Evolutionary conservation across 92 coral and sea anemone species (phyloP).

Genomic region (Palythoa caribaeorum): DNA sequence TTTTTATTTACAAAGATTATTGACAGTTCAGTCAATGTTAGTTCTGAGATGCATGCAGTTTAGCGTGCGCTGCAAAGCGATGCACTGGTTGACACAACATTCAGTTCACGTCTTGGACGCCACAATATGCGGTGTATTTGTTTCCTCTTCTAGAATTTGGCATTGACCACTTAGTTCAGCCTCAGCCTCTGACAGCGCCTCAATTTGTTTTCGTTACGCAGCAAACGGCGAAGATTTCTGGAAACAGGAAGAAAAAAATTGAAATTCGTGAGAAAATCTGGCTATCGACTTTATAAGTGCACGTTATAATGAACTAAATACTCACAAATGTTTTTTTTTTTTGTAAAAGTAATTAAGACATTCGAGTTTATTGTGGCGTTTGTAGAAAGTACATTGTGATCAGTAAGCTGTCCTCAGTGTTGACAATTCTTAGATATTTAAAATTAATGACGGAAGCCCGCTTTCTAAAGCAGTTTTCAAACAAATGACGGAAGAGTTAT

Average conservation of each 20-base stretch:
- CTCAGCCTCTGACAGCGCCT: constrained; percentile 43
- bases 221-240: constrained; percentile 48
- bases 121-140: neutral
- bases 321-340: neutral
- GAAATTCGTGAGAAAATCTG: neutral
- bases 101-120: constrained; percentile 40
- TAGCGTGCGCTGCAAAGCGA: constrained; percentile 12
- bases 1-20: constrained; percentile 35
- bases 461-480: neutral
- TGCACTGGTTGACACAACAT: constrained; percentile 11
- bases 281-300: neutral
- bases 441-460: neutral
- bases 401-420: neutral
- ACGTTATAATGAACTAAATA: neutral
- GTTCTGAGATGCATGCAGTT: constrained; percentile 9
- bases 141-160: constrained; percentile 4
- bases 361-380: neutral
- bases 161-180: neutral
- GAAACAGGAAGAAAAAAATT: neutral
- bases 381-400: constrained; percentile 4
- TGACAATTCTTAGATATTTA: neutral
- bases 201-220: constrained; percentile 36
- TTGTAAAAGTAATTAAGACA: neutral
- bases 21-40: constrained; percentile 11
- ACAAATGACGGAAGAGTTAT: constrained; percentile 8